Evolutionary conservation across 2,113 vertebrate species (phyloP), one percentile per base, ranked within the genome.

Genomic region (Dermatemys mawii): DNA sequence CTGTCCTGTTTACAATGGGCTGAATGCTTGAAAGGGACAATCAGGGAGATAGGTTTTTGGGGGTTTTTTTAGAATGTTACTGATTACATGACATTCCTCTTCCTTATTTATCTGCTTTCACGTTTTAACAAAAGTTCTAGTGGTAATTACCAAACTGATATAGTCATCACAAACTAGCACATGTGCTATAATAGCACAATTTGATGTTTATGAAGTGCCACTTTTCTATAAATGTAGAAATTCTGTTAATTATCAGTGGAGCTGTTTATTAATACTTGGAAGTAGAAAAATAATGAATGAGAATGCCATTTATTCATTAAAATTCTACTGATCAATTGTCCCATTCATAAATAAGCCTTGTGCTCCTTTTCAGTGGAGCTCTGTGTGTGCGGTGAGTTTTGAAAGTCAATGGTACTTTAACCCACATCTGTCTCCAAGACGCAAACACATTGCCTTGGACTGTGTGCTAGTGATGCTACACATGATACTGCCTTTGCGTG

Each of bases 191-290:
- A 97, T 97, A 97, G 97, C 97, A 97, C 97, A 95, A 97, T 98
- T 97, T 97, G 95, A 93, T 98, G 98, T 98, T 98, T 98, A 98
- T 98, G 97, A 98, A 98, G 97, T 96, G 96, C 93, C 97, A 97
- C 95, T n/a, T n/a, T n/a, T n/a, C n/a, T 97, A 96, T 97, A 98
- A 98, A 98, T 97, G 98, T 92, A 97, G 93, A 97, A 98, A 97
- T 97, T 95, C 94, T 96, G 95, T 96, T 97, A 98, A 98, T 98
- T 98, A 98, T 98, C 96, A 96, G 90, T 6, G 3, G 80, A 86
- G 85, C 89, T 98, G 96, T 98, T 98, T 98, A 98, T 98, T 98
- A 98, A 98, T 95, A 97, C 95, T 98, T 97, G 87, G 95, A 97
- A 98, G 97, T 95, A 96, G 97, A 98, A 97, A 98, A 97, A 97